Conservation (phyloP, 2,113 vertebrate genomes). For the Sapajus apella region DNA sequence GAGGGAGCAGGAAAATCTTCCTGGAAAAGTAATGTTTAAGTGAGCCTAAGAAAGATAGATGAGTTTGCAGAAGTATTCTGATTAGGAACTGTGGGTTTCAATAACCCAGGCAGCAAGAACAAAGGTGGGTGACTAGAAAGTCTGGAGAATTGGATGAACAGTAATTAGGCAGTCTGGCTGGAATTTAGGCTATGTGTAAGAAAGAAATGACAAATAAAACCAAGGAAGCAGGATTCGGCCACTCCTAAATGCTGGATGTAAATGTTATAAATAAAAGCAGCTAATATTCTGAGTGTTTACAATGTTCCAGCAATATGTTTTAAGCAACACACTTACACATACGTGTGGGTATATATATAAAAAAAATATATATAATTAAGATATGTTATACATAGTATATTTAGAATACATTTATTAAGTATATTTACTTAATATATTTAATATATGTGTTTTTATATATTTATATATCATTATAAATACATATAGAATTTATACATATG, state of each 20-base stretch:
- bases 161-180: neutral
- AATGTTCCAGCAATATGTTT: neutral
- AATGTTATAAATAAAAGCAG: slow-evolving; percentile 8
- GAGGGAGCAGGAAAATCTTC: neutral
- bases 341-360: neutral
- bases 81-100: neutral
- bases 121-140: neutral
- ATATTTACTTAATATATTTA: neutral
- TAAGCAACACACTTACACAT: neutral
- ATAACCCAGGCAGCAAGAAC: neutral
- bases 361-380: neutral
- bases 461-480: neutral
- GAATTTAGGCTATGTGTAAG: neutral
- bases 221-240: neutral
- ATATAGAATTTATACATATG: neutral
- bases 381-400: neutral
- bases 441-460: neutral
- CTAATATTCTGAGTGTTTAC: neutral
- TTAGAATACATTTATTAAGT: neutral
- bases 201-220: neutral
- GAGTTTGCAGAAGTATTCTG: neutral
- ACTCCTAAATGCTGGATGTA: neutral
- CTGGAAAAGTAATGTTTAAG: neutral
- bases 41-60: neutral
- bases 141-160: neutral